phyloP scores from a whole-genome alignment of 1,140 invertebrate genomes.

The Acromyrmex heyeri region DNA sequence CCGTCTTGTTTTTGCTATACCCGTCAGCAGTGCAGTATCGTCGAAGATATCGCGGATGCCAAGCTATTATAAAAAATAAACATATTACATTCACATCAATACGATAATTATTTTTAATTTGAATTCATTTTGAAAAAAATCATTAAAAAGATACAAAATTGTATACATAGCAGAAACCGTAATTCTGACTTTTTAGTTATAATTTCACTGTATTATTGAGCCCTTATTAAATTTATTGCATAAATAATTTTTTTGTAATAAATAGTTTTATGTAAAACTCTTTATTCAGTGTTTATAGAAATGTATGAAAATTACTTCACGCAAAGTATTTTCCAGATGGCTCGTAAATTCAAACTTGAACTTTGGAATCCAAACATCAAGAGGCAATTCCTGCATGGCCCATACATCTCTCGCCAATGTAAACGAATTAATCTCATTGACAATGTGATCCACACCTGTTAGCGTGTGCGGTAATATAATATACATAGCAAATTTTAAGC shows the following conservation, averaged over 20 bases:
- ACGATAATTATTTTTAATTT: conserved; percentile 4
- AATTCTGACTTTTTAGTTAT: not conserved
- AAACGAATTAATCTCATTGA: conserved; percentile 88
- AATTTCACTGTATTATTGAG: not conserved
- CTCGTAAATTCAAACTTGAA: conserved; percentile 92
- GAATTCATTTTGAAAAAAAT: not conserved
- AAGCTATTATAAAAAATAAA: conserved; percentile 85
- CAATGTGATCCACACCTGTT: conserved; percentile 88
- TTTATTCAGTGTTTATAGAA: too few species aligned
- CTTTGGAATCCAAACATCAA: conserved; percentile 91
- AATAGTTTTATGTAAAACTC: not conserved
- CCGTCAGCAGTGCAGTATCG: conserved; percentile 89
- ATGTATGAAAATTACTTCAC: conserved; percentile 85
- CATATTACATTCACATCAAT: not conserved
- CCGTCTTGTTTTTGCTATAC: conserved; percentile 87
- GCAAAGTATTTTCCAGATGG: conserved; percentile 88
- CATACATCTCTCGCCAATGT: conserved; percentile 87
- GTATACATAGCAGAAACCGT: not conserved
- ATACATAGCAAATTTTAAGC: conserved; percentile 91
- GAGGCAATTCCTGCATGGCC: conserved; percentile 87
- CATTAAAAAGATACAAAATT: not conserved
- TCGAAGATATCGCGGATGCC: conserved; percentile 91
- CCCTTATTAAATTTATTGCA: not conserved
- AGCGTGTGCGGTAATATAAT: conserved; percentile 90
- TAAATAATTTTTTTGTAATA: conserved; percentile 19